Conservation (phyloP, 2,888 invertebrate species). For the Geophilus truncorum region DNA sequence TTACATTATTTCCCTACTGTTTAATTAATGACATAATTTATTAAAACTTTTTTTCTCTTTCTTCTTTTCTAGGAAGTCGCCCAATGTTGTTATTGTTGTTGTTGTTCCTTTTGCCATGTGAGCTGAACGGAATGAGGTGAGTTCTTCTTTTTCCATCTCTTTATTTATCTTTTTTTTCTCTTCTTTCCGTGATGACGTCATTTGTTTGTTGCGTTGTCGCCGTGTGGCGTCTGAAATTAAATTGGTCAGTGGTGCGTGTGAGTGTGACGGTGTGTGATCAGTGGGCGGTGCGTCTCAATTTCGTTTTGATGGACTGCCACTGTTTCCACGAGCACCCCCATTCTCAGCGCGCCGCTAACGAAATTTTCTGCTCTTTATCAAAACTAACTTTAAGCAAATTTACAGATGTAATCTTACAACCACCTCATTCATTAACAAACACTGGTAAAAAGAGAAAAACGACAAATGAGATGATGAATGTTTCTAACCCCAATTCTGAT, state of each 20-base stretch:
- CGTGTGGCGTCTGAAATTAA: conserved; percentile 27
- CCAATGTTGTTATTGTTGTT: conserved; percentile 23
- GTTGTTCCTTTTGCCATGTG: conserved; percentile 27
- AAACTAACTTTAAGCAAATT: conserved; percentile 13
- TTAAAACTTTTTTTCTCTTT: not conserved
- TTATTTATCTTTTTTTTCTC: not conserved
- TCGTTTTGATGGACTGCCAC: conserved; percentile 25
- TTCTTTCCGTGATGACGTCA: not conserved
- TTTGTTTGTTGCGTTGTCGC: conserved; percentile 17
- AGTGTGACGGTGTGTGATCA: conserved; percentile 23
- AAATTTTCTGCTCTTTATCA: conserved; percentile 24
- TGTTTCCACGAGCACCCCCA: not conserved
- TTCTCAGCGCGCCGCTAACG: not conserved
- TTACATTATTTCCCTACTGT: not conserved
- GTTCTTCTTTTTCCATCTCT: not conserved
- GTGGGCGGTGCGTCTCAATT: conserved; percentile 27
- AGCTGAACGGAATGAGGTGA: conserved; percentile 10
- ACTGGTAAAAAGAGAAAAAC: not conserved
- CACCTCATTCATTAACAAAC: not conserved
- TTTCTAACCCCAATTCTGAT: too few species aligned
- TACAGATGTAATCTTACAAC: not conserved
- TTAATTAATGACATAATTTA: not conserved
- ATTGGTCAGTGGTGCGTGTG: conserved; percentile 23
- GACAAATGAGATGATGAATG: too few species aligned
- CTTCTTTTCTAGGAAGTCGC: not conserved